Evolutionary conservation across 2,888 invertebrate genomes (phyloP), one percentile per base, ranked within the genome.

Genomic region (Chrysolina americana): DNA sequence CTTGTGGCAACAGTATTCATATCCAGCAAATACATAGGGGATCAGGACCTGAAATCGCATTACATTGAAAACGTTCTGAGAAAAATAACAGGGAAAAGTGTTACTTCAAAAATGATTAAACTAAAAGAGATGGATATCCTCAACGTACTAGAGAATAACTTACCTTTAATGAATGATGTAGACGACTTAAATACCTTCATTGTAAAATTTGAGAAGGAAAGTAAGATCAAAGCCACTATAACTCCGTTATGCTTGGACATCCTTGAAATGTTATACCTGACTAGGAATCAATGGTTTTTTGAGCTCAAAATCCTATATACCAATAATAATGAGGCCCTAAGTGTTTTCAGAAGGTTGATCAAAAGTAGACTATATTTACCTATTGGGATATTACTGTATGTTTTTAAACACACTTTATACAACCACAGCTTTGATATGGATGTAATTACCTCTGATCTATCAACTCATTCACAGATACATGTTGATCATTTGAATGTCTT

Each of bases 111-210:
- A 4, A 74, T 62, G 21, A 78, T 87, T 36, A 80, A 79, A 56
- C 44, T 74, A 2, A 75, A 76, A 21, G 87, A 87, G 78, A 76
- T 84, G 19, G 82, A 85, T 56, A 82, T 87, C 53, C 77, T 86
- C 23, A 70, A 74, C 41, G 79, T 82, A 5, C 64, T 87, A 11
- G 81, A 82, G 19, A 80, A 80, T 47, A 81, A 81, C 23, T 71
- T 87, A 19, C 86, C 87, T 0, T 65, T 85, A 17, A 78, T 79
- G 48, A 85, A 85, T 9, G 76, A 73, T 28, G 77, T 85, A 2
- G 86, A 86, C 65, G 86, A 87, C 76, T 70, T 87, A n/a, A 84
- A 85, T 69, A 83, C 83, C 15, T 82, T 87, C 48, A 79, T 85
- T 41, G 81, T 84, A 59, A 80, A 83, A 50, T 84, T 84, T 71